Evolutionary conservation across 2,888 invertebrate species (phyloP), one percentile per base, ranked within the genome.

Genomic region (Pardosa pseudoannulata): DNA sequence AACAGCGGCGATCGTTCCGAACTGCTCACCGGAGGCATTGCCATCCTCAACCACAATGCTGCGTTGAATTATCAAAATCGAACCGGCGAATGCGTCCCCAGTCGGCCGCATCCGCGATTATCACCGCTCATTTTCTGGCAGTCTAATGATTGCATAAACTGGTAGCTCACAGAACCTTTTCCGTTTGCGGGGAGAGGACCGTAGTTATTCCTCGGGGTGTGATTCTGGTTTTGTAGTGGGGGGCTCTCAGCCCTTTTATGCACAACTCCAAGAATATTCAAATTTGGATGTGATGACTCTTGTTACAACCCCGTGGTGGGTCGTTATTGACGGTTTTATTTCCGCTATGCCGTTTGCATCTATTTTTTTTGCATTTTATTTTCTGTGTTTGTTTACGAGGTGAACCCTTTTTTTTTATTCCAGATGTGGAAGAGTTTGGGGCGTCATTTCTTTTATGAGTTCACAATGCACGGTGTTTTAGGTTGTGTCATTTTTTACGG

Each of bases 211-310:
- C 83, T 56, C 29, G 23, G 85, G 79, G 85, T 86, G 85, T 79
- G 74, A 86, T 86, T 79, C 64, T 56, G 85, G 85, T 78, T 74
- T 79, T 86, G 85, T 86, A 79, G 85, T 79, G 85, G 62, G 85
- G 85, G 56, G 6, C 23, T 3, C 23, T n/a, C 3, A 6, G 23
- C 23, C 56, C 56, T 56, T 56, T 56, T 56, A 56, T 56, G 56
- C 56, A 56, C 56, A 56, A 23, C 23, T 56, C 56, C 67, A 85
- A 78, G 78, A 85, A 85, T 85, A 85, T 85, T 85, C 68, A 85
- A 85, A 85, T 85, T 78, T 67, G 39, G 78, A 85, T 64, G 83
- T 72, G 76, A 85, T 85, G 83, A 76, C 72, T 70, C 83, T 71
- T 73, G 78, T 73, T 85, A 85, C 83, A 85, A 78, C 78, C 71